Evolutionary conservation across 2,113 vertebrate species (phyloP).

Genomic region (Acanthisitta chloris): DNA sequence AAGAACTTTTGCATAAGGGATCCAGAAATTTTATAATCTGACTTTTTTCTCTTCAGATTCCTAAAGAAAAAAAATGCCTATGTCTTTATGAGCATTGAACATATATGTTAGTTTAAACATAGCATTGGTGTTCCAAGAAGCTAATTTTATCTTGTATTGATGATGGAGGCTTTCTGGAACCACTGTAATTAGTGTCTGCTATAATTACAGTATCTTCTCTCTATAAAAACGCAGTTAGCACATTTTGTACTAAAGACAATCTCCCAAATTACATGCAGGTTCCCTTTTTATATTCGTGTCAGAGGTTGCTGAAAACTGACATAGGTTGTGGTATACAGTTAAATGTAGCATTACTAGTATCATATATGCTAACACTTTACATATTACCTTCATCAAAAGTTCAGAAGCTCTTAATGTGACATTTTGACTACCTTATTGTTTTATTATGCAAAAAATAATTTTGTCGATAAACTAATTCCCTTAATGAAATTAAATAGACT

Average conservation of each 20-base stretch:
- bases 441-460: background rate
- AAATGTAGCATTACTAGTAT: background rate
- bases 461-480: background rate
- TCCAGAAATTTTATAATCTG: background rate
- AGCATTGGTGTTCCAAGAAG: background rate
- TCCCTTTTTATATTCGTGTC: background rate
- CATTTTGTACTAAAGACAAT: background rate
- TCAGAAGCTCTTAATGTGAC: background rate
- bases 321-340: background rate
- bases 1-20: background rate
- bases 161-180: background rate
- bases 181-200: background rate
- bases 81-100: background rate
- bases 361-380: background rate
- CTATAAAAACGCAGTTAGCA: background rate
- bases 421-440: background rate
- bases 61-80: background rate
- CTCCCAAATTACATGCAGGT: background rate
- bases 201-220: background rate
- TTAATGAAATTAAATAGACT: background rate
- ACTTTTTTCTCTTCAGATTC: background rate
- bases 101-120: background rate
- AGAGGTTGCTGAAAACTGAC: background rate
- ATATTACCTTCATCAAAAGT: background rate
- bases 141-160: background rate